These are phyloP conservation scores for Sarcoramphus papa DNA, from an alignment of 2,797 vertebrate genomes.

Conservation along the genomic window DNA sequence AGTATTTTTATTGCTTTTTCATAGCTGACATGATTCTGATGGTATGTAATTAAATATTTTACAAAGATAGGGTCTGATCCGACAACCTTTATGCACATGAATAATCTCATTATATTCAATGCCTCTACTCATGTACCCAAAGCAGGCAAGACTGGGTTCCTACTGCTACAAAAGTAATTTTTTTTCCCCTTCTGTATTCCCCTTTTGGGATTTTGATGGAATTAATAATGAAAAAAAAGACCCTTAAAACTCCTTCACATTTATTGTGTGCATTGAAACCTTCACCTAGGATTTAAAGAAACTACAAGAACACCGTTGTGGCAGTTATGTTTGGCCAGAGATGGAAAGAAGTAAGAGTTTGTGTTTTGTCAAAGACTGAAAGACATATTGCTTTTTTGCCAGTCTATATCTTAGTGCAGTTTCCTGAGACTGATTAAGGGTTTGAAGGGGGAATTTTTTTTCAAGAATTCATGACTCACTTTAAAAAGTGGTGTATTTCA, in stretches of 20 bases:
- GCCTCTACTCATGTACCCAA: not conserved
- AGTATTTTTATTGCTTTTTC: conserved; percentile 50
- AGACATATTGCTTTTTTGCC: conserved; percentile 22
- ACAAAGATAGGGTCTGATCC: conserved; percentile 42
- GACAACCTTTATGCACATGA: conserved; percentile 20
- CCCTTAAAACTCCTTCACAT: not conserved
- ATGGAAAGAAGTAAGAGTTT: conserved; percentile 31
- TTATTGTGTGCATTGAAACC: not conserved
- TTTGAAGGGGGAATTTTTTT: conserved; percentile 39
- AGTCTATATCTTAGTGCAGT: not conserved
- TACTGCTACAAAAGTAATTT: conserved; percentile 14
- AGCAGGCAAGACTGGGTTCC: not conserved
- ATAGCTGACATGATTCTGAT: conserved; percentile 51
- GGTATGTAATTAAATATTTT: conserved; percentile 51
- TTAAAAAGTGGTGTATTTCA: not conserved
- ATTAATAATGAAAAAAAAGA: not conserved
- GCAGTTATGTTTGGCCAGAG: not conserved
- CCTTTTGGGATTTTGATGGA: not conserved
- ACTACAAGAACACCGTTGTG: not conserved
- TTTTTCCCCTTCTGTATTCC: not conserved
- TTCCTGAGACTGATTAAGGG: conserved; percentile 55
- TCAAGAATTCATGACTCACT: not conserved
- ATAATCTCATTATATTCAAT: conserved; percentile 21
- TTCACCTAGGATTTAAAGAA: not conserved
- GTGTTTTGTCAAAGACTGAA: conserved; percentile 19